Base-by-base conservation (phyloP, 2,888 invertebrate genomes). In the Agrochola lota region DNA sequence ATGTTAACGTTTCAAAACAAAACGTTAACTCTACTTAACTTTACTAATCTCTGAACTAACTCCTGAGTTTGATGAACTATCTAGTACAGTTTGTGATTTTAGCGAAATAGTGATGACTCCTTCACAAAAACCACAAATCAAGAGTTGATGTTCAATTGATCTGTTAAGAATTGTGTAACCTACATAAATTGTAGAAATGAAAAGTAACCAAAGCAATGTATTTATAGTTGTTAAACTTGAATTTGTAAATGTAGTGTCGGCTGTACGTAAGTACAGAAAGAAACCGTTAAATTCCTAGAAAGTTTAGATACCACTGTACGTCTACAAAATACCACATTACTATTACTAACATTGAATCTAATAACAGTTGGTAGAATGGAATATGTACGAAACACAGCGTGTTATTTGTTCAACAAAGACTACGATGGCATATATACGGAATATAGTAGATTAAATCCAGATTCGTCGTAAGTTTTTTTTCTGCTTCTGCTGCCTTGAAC, bases 201-300 rank as follows among this genome's bases (percentile, higher is more conserved):
- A 76, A 85, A 83, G 60, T 71, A 64, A 76, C 15, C 12, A 26
- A 57, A 63, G 12, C 35, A 30, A 49, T 55, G 17, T 23, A 60
- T 40, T 23, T n/a, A 52, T 49, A 55, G 23, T 43, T 63, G 20
- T 30, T 35, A 23, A 72, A 85, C 55, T 60, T 76, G 43, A 52
- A 49, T 43, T 62, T 23, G 52, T 52, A 46, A 69, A 67, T 63
- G 43, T 52, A 63, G 9, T 40, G 4, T 43, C 12, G 35, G n/a
- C 35, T 35, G 55, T 23, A 71, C 23, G 17, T 52, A 49, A 52
- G 12, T 17, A 15, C n/a, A 62, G 43, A 55, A 80, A 74, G 52
- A 66, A 63, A 85, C 73, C 75, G 74, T 81, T 83, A 74, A 75
- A 81, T 78, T 88, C 87, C 77, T 81, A 80, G 80, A 87, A 85